Percentiles rank a stretch among this genome's conserved stretches.
Conservation (phyloP, 2,113 vertebrate genomes). For the Telmatochromis sp. region DNA sequence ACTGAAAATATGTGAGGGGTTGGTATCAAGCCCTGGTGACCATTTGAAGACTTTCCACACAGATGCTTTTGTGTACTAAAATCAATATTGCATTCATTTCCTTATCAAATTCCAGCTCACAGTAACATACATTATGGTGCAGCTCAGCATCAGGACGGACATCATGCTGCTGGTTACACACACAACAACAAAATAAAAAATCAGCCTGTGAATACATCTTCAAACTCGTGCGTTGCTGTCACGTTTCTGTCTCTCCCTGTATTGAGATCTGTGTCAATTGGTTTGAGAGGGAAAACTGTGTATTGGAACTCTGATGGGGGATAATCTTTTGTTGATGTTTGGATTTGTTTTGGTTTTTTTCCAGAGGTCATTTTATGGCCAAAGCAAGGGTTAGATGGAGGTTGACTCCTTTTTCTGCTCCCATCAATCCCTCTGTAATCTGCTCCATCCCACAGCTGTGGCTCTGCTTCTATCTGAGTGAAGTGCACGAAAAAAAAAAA, state of each 20-base stretch:
- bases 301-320: neutral
- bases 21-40: neutral
- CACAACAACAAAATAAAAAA: neutral
- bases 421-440: neutral
- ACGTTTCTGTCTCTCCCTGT: neutral
- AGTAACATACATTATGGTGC: neutral
- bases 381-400: slow-evolving; percentile 2
- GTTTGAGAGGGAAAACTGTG: neutral
- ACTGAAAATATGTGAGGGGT: neutral
- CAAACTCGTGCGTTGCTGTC: neutral
- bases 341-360: slow-evolving; percentile 9
- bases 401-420: neutral
- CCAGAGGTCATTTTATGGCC: slow-evolving; percentile 1
- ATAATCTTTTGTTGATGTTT: slow-evolving; percentile 37
- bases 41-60: neutral
- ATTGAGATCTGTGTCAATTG: neutral
- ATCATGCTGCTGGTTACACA: neutral
- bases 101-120: neutral
- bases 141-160: neutral
- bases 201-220: neutral
- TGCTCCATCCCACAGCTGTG: neutral
- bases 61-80: neutral
- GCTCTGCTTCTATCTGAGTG: neutral
- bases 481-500: neutral
- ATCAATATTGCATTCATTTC: neutral